A percentile compares a stretch with the other conserved stretches of the same genome.
Evolutionary conservation across 2,888 invertebrate genomes (phyloP).

Genomic region (Fragum whitleyi): DNA sequence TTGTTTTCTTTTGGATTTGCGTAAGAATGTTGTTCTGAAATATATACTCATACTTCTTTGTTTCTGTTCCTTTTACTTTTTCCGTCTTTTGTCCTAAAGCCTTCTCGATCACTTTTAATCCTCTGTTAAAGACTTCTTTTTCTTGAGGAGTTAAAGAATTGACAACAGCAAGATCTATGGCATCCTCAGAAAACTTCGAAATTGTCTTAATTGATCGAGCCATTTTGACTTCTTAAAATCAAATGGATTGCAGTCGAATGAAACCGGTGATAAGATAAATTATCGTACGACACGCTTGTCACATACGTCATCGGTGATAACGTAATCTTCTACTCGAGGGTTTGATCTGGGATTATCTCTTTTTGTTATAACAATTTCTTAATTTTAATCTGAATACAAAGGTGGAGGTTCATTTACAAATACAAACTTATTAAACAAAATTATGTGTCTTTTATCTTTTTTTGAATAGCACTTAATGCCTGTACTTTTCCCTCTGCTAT

Average conservation of each 20-base stretch:
- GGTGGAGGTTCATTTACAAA: conserved; percentile 14
- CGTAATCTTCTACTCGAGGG: neutral
- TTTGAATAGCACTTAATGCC: conserved; percentile 14
- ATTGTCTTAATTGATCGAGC: conserved; percentile 10
- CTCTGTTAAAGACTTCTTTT: conserved; percentile 11
- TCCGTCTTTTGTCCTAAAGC: conserved; percentile 25
- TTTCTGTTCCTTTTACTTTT: neutral
- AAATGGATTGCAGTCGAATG: neutral
- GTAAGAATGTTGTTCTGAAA: conserved; percentile 16
- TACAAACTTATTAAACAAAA: neutral
- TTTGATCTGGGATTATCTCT: too few relatives aligned
- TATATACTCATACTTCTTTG: conserved; percentile 19
- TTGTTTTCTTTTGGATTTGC: conserved; percentile 18
- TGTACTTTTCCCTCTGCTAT: conserved; percentile 22
- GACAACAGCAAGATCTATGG: conserved; percentile 8
- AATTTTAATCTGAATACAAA: neutral
- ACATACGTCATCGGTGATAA: conserved; percentile 10
- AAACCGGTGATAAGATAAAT: conserved; percentile 13
- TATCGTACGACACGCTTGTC: conserved; percentile 3
- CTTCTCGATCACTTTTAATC: conserved; percentile 4
- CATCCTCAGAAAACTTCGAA: conserved; percentile 21
- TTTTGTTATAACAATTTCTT: too few relatives aligned
- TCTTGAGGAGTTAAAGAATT: conserved; percentile 1
- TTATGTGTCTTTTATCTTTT: conserved; percentile 10
- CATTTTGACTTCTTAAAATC: conserved; percentile 1